Evolutionary conservation across 1,140 invertebrate species (phyloP).

Genomic region (Tyrophagus putrescentiae): DNA sequence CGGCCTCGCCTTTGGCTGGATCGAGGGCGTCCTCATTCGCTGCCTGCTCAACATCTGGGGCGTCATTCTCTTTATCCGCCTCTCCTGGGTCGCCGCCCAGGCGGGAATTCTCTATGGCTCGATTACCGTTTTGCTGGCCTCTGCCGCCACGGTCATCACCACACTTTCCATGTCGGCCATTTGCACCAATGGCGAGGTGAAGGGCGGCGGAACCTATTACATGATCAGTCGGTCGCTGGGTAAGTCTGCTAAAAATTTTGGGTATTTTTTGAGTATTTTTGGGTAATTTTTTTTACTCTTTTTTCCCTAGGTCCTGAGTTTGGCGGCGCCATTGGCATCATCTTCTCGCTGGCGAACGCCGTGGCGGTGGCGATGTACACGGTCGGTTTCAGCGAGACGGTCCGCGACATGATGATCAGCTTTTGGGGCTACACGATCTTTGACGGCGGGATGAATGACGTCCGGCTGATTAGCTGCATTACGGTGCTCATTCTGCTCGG

Average conservation of each 20-base stretch:
- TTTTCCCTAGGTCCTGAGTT: slow-evolving; percentile 39
- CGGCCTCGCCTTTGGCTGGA: slow-evolving; percentile 45
- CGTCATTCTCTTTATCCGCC: slow-evolving; percentile 45
- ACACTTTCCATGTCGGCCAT: slow-evolving; percentile 91
- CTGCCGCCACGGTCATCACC: slow-evolving; percentile 82
- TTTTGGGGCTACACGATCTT: slow-evolving; percentile 11
- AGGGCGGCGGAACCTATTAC: slow-evolving; percentile 94
- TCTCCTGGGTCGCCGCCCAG: slow-evolving; percentile 41
- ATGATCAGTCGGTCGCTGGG: slow-evolving; percentile 91
- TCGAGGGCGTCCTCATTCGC: slow-evolving; percentile 38
- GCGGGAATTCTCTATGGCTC: slow-evolving; percentile 31
- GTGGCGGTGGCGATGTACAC: slow-evolving; percentile 95
- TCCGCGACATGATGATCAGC: slow-evolving; percentile 39
- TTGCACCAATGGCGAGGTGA: slow-evolving; percentile 95
- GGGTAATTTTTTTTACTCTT: no score
- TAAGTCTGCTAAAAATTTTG: slow-evolving; percentile 24
- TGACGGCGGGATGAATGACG: slow-evolving; percentile 40
- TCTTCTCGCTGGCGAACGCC: slow-evolving; percentile 86
- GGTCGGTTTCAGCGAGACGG: slow-evolving; percentile 89
- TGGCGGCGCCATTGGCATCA: slow-evolving; percentile 80
- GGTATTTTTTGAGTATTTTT: background rate
- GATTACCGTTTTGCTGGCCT: slow-evolving; percentile 58
- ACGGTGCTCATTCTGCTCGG: slow-evolving; percentile 47
- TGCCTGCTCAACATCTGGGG: slow-evolving; percentile 47
- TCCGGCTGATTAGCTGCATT: slow-evolving; percentile 42